These are phyloP conservation scores for Parnassius glacialis DNA, from an alignment of 2,888 invertebrate genomes.

Conservation along the genomic window DNA sequence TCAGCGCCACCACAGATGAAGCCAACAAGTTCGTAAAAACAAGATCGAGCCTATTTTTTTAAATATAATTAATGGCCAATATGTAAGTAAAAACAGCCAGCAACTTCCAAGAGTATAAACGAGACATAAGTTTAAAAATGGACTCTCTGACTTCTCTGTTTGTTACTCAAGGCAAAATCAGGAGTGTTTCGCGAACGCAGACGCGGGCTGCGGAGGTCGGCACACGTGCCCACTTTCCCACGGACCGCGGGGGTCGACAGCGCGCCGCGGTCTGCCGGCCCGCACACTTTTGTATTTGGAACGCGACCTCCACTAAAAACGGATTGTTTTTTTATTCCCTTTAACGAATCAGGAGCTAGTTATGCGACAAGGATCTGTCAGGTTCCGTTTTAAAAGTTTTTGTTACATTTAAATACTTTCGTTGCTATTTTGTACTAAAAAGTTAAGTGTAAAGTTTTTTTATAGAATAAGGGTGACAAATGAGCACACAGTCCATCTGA, in stretches of 20 bases:
- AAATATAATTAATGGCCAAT: no score
- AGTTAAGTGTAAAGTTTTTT: no score
- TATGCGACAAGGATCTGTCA: slow-evolving; percentile 5
- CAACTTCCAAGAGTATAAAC: no score
- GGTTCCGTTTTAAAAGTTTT: slow-evolving; percentile 4
- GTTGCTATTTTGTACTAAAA: no score
- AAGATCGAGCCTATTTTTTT: no score
- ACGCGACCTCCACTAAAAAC: slow-evolving; percentile 45
- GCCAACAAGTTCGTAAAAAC: no score
- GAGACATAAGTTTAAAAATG: background rate
- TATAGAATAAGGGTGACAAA: no score
- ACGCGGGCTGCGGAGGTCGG: slow-evolving; percentile 50
- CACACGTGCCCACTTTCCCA: slow-evolving; percentile 54
- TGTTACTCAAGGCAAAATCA: slow-evolving; percentile 14
- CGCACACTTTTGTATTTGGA: slow-evolving; percentile 37
- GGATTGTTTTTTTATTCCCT: slow-evolving; percentile 20
- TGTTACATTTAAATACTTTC: no score
- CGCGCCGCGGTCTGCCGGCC: slow-evolving; percentile 30
- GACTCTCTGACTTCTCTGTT: background rate
- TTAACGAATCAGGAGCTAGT: slow-evolving; percentile 12
- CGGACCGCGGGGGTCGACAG: slow-evolving; percentile 51
- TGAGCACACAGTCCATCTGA: no score
- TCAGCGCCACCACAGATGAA: no score
- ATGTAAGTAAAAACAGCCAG: no score
- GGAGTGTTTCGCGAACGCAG: slow-evolving; percentile 25